Base-by-base conservation (phyloP, 1,140 invertebrate species). In the Thrips palmi region DNA sequence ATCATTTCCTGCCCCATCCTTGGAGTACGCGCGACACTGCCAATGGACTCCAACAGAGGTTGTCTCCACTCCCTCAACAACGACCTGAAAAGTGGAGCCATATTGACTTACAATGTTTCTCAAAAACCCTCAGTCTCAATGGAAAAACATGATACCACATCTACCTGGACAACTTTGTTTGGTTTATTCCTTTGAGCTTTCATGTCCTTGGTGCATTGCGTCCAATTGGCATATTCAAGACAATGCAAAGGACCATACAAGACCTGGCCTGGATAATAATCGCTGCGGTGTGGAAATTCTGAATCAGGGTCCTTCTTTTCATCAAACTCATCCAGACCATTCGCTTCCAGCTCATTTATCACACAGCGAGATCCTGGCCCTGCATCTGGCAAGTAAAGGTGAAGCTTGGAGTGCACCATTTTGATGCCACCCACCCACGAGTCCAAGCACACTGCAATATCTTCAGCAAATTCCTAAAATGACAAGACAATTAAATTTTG, bases 371-470 rank as follows among this genome's bases (percentile, higher is more conserved):
- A 76, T 11, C 71, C 70, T n/a, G n/a, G n/a, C n/a, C n/a, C n/a
- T n/a, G n/a, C n/a, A 49, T 75, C 72, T 0, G 65, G 53, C 7
- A 67, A 69, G n/a, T 62, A 58, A n/a, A 76, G 51, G 46, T 67
- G 64, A 10, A 76, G 58, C 50, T 74, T 74, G 40, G 68, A 71
- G 45, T 74, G 65, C 15, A 74, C 71, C 44, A 68, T 63, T 47
- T 64, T 59, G n/a, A 74, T 74, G 19, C 69, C 73, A 28, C 85
- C 85, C 33, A 89, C 77, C 84, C 84, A 89, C 0, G 77, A 82
- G 50, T 86, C 83, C 48, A 88, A 63, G 46, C 81, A 87, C 1
- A 91, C 83, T 22, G 81, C 78, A 46, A 77, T 68, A 57, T 87
- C 83, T 7, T 70, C 60, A 25, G 72, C 69, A 58, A 83, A 86